Evolutionary conservation across 2,888 invertebrate genomes (phyloP).

Genomic region (Pyrrhosoma nymphula): DNA sequence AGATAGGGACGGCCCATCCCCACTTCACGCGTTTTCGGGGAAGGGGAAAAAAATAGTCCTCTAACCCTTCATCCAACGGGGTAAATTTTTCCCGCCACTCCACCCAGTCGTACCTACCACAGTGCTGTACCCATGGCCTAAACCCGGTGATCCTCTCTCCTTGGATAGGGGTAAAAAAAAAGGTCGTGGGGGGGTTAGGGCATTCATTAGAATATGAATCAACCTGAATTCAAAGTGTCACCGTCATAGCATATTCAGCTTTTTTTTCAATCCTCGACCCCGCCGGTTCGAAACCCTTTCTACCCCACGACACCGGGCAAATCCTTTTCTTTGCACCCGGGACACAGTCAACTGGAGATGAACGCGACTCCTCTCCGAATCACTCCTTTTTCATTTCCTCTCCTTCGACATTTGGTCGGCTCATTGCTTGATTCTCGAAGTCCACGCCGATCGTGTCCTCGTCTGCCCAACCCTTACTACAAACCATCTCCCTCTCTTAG

Average conservation of each 20-base stretch:
- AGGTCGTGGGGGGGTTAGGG: neutral
- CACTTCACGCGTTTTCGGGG: neutral
- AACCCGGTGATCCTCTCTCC: neutral
- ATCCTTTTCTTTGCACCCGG: slow-evolving; percentile 30
- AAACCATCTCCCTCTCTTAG: too few species aligned
- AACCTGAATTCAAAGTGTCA: slow-evolving; percentile 53
- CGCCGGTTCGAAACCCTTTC: slow-evolving; percentile 22
- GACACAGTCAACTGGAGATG: slow-evolving; percentile 39
- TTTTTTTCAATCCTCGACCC: neutral
- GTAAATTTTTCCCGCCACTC: slow-evolving; percentile 41
- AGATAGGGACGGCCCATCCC: neutral
- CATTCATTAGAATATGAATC: slow-evolving; percentile 63
- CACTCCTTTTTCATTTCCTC: slow-evolving; percentile 3
- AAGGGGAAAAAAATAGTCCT: slow-evolving; percentile 18
- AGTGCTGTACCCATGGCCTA: neutral
- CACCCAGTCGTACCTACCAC: neutral
- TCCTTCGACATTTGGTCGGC: neutral
- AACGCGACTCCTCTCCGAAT: neutral
- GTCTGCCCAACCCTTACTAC: neutral
- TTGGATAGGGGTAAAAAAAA: neutral
- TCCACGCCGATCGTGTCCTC: neutral
- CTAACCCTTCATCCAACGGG: slow-evolving; percentile 1
- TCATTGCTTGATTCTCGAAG: neutral
- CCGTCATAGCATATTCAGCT: slow-evolving; percentile 60
- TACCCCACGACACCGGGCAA: neutral